Conservation (phyloP, 2,888 invertebrate species). For the Malthinus seriepunctatus region DNA sequence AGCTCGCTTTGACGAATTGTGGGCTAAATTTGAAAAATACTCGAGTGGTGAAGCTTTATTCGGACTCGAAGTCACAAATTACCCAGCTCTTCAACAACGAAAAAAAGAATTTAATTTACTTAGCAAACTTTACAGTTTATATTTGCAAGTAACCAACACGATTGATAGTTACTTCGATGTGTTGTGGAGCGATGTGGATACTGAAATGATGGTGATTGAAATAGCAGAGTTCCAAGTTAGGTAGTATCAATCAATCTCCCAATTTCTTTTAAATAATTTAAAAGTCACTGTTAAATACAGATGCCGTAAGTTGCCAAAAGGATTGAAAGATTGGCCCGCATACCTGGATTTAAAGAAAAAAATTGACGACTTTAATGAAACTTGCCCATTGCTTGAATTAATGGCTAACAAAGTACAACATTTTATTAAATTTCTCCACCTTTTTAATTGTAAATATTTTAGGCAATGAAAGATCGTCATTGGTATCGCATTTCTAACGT, state of each 20-base stretch:
- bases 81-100: conserved; percentile 76
- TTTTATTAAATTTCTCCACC: too few relatives aligned
- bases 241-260: conserved; percentile 50
- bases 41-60: conserved; percentile 83
- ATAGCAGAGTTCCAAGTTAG: conserved; percentile 81
- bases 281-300: conserved; percentile 51
- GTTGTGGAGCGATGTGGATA: conserved; percentile 82
- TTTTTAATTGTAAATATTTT: conserved; percentile 11
- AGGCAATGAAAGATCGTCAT: conserved; percentile 63
- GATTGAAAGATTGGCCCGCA: conserved; percentile 87
- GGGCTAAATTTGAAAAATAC: conserved; percentile 80
- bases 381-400: conserved; percentile 80
- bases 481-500: conserved; percentile 60
- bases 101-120: conserved; percentile 84
- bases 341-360: conserved; percentile 83
- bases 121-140: conserved; percentile 78
- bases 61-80: conserved; percentile 81
- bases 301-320: conserved; percentile 82
- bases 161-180: conserved; percentile 87
- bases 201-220: conserved; percentile 78
- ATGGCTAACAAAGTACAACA: conserved; percentile 81
- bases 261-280: too few relatives aligned
- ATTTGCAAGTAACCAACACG: conserved; percentile 81
- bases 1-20: conserved; percentile 80
- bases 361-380: conserved; percentile 89